A percentile compares a stretch with the other conserved stretches of the same genome.
phyloP scores from a whole-genome alignment of 1,140 invertebrate genomes.

The Theocolax elegans region DNA sequence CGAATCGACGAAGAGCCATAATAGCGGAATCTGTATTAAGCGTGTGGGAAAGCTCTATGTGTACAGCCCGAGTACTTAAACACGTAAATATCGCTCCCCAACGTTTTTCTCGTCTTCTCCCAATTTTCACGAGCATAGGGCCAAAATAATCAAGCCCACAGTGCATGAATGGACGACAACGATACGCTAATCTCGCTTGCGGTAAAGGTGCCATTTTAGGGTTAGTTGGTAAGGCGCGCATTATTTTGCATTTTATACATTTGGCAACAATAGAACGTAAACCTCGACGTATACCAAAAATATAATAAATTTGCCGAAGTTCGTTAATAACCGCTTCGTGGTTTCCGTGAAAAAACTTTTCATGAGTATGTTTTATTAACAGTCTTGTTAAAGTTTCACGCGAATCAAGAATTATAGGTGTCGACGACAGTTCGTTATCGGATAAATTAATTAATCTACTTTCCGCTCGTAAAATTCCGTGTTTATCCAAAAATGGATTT shows the following conservation, averaged over 20 bases:
- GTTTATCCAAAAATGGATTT: too few relatives aligned
- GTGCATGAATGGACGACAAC: too few relatives aligned
- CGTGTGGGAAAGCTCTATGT: constrained; percentile 45
- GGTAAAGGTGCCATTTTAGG: not conserved
- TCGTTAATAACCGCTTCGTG: constrained; percentile 2
- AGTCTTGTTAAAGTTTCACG: too few relatives aligned
- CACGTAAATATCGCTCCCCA: constrained; percentile 55
- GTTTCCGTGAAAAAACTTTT: not conserved
- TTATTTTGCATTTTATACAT: not conserved
- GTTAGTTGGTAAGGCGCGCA: not conserved
- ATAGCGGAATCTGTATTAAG: constrained; percentile 46
- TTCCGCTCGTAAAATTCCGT: too few relatives aligned
- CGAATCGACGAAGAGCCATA: constrained; percentile 47
- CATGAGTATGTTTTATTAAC: not conserved
- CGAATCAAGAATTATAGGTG: too few relatives aligned
- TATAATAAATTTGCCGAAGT: not conserved
- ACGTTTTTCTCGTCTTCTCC: constrained; percentile 47
- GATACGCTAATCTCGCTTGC: not conserved
- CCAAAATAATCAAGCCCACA: too few relatives aligned
- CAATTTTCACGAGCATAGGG: too few relatives aligned
- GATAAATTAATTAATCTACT: too few relatives aligned
- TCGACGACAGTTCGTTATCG: too few relatives aligned
- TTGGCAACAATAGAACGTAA: not conserved
- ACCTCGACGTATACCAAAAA: not conserved
- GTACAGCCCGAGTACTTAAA: constrained; percentile 44